Evolutionary conservation across 2,113 vertebrate genomes (phyloP).

Genomic region (Macrotis lagotis): DNA sequence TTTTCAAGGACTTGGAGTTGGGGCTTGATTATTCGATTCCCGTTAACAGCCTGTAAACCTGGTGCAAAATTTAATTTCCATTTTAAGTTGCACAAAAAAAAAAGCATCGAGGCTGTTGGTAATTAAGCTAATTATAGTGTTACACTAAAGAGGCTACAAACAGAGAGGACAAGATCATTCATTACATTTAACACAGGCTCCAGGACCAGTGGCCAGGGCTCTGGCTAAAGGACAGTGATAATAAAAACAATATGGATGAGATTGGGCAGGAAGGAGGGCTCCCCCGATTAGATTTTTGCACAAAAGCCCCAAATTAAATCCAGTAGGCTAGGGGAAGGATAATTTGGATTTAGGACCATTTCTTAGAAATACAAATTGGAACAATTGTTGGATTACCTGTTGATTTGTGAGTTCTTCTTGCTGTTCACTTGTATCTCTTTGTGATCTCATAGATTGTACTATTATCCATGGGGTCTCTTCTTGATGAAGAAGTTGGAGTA

Average conservation of each 20-base stretch:
- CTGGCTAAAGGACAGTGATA: background rate
- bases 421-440: background rate
- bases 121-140: constrained; percentile 83
- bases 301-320: background rate
- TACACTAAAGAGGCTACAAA: constrained; percentile 78
- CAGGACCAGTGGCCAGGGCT: constrained; percentile 44
- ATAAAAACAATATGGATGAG: background rate
- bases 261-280: background rate
- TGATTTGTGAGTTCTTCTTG: background rate
- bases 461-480: background rate
- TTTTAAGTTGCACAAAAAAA: constrained; percentile 82
- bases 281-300: background rate
- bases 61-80: constrained; percentile 87
- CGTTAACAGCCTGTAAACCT: constrained; percentile 86
- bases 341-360: background rate
- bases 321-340: background rate
- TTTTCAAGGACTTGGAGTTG: constrained; percentile 86
- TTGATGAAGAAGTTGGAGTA: background rate
- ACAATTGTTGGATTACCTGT: background rate
- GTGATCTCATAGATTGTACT: background rate
- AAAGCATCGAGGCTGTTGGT: constrained; percentile 72
- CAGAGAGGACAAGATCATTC: constrained; percentile 77
- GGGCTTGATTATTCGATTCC: constrained; percentile 87
- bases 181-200: constrained; percentile 65
- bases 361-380: too few relatives aligned